Evolutionary conservation across 2,113 vertebrate genomes (phyloP), one percentile per base, ranked within the genome.

Genomic region (Aptenodytes forsteri): DNA sequence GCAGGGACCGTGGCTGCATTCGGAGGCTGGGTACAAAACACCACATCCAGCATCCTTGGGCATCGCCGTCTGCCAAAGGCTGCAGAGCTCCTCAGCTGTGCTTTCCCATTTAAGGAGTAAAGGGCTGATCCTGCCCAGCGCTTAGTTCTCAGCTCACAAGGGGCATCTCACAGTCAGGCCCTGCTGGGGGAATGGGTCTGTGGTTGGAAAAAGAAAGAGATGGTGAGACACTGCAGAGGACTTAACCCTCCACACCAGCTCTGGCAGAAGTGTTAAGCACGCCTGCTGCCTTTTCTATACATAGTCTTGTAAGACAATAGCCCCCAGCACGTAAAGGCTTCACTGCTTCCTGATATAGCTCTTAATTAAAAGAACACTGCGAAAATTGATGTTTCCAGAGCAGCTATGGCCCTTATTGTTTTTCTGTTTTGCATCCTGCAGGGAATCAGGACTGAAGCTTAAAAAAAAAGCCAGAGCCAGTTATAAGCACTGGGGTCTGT

Each of bases 1-100:
- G 11, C 44, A 30, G 58, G 13, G 62, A 20, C 17, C 36, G 3
- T 0, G 1, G 70, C 26, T 17, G 52, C 0, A 0, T 7, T 20
- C 0, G 3, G 73, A 29, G 46, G 6, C 20, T 21, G 42, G 49
- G 62, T 36, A 17, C 18, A 11, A 10, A 16, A 50, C 5, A 2
- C 7, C 8, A 1, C 78, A 8, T 59, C 4, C 87, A 50, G 38
- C 67, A 55, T 3, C 84, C 46, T 6, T 0, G 7, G 77, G 30
- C 30, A 11, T 2, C 2, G 42, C 30, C 20, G 15, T 0, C 7
- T 27, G 42, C 55, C 59, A 3, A 1, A 26, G 54, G 38, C 36
- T 32, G 22, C 12, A 1, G 2, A 29, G 58, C 17, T 11, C 3
- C 62, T 25, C 0, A 1, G 36, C 59, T 47, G 4, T 9, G 38